Conservation (phyloP, 1,140 invertebrate species). For the Ectropis grisescens region DNA sequence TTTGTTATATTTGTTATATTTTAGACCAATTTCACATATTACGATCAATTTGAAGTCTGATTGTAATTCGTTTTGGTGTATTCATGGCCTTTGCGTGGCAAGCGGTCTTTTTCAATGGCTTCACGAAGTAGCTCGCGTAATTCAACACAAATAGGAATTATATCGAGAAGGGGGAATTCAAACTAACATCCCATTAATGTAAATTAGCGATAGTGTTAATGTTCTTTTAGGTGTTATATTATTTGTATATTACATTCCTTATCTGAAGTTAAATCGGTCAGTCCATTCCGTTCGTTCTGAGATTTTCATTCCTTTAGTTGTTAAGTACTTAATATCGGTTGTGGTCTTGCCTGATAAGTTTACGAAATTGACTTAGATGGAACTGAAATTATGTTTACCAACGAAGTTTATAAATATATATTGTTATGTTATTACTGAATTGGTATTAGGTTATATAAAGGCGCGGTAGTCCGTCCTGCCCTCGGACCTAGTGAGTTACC, state of each 20-base stretch:
- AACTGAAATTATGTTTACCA: constrained; percentile 69
- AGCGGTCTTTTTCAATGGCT: too few species aligned
- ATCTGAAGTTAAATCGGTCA: constrained; percentile 19
- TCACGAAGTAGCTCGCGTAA: too few species aligned
- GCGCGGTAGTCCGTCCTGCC: constrained; percentile 39
- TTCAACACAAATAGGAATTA: too few species aligned
- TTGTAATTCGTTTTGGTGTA: too few species aligned
- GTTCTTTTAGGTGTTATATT: constrained; percentile 7
- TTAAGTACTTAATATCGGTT: constrained; percentile 72
- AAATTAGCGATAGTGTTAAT: constrained; percentile 15
- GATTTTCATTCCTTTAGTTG: constrained; percentile 67
- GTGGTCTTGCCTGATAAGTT: constrained; percentile 72
- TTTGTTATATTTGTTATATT: too few species aligned
- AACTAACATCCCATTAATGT: constrained; percentile 2
- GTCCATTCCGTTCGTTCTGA: constrained; percentile 31
- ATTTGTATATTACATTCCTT: constrained; percentile 4
- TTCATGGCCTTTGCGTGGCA: too few species aligned
- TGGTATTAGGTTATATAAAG: constrained; percentile 32
- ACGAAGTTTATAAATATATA: constrained; percentile 66
- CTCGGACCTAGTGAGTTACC: constrained; percentile 61
- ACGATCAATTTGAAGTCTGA: too few species aligned
- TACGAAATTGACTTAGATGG: constrained; percentile 60
- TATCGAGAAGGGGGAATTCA: too few species aligned
- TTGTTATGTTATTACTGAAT: constrained; percentile 49
- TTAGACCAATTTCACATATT: too few species aligned